These are phyloP conservation scores for Diarsia mendica DNA, from an alignment of 2,888 invertebrate genomes.

Conservation along the genomic window DNA sequence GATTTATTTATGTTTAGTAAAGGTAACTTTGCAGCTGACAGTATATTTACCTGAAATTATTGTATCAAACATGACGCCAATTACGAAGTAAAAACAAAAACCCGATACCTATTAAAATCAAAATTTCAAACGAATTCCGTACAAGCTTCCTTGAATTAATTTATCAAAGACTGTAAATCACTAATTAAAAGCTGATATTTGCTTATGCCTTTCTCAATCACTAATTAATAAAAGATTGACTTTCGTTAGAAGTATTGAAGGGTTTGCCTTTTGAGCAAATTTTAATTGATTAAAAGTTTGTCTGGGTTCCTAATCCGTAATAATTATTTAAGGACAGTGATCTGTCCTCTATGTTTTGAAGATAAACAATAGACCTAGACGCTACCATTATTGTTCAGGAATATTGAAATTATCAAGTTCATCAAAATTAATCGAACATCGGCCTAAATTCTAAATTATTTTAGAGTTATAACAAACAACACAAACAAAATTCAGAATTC, in stretches of 20 bases:
- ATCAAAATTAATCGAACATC: neutral
- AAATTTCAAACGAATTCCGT: neutral
- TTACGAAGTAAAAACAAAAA: too few species aligned
- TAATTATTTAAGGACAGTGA: neutral
- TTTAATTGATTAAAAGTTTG: conserved; percentile 10
- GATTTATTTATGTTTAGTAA: too few species aligned
- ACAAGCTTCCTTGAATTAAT: neutral
- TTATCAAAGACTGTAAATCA: neutral
- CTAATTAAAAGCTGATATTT: neutral
- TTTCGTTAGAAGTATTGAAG: neutral
- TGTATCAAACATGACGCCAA: too few species aligned
- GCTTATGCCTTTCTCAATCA: neutral
- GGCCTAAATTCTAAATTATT: too few species aligned
- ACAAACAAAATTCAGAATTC: too few species aligned
- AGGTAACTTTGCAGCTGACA: too few species aligned
- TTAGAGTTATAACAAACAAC: too few species aligned
- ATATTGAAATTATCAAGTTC: neutral
- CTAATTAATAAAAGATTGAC: conserved; percentile 1
- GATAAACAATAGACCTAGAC: neutral
- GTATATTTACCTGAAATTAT: too few species aligned
- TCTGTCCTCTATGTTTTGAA: neutral
- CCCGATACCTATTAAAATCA: neutral
- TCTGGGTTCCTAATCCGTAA: neutral
- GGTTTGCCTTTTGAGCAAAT: neutral
- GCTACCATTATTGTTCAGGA: neutral